A percentile compares a stretch with the other conserved stretches of the same genome.
Conservation (phyloP, 2,797 vertebrate species). For the Capromys pilorides region DNA sequence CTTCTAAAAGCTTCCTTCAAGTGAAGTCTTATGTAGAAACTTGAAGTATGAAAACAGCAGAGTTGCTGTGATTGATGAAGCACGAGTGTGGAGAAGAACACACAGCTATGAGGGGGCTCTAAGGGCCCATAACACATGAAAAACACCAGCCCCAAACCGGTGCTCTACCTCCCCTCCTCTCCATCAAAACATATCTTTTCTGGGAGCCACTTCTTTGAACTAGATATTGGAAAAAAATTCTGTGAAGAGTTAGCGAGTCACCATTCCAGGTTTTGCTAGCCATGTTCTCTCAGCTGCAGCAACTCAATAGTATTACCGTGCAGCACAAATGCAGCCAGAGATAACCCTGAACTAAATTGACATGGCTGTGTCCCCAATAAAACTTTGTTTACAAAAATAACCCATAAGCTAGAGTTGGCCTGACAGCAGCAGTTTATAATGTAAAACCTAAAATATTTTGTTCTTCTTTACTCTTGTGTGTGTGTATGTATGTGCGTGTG, state of each 20-base stretch:
- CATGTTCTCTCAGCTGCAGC: neutral
- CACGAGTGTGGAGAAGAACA: neutral
- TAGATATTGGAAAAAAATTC: neutral
- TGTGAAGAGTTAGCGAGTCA: neutral
- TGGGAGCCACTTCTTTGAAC: neutral
- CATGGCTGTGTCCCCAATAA: neutral
- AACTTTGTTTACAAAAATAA: constrained; percentile 26
- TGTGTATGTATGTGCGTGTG: neutral
- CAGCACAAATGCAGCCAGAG: neutral
- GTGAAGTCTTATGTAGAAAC: neutral
- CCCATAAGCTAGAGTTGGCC: neutral
- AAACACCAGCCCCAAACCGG: neutral
- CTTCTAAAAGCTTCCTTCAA: neutral
- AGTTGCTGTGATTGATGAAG: neutral
- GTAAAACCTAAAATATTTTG: neutral
- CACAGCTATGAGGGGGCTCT: neutral
- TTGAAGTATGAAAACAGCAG: neutral
- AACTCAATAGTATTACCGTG: neutral
- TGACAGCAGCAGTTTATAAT: neutral
- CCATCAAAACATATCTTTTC: neutral
- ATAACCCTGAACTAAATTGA: neutral
- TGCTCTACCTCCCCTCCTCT: neutral
- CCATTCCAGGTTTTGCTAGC: neutral
- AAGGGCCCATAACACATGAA: neutral
- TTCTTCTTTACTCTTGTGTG: neutral